Evolutionary conservation across 2,888 invertebrate species (phyloP), one percentile per base, ranked within the genome.

Genomic region (Athalia circularis): DNA sequence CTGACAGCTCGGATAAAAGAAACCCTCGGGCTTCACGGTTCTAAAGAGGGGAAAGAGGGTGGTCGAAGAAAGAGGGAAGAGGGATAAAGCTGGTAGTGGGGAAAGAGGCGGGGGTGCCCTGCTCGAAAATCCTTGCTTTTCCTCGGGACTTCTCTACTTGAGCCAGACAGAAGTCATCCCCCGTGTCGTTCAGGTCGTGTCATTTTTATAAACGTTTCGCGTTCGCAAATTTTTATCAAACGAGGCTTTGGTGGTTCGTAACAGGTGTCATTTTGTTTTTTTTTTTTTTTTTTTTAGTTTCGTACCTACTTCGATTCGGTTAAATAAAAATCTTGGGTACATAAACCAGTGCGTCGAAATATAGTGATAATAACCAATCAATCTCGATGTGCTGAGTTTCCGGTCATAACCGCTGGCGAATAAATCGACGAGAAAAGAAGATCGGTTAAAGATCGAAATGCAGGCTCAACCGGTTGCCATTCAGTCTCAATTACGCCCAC

Each of bases 391-490:
- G 65, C 65, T 48, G 65, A 65, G 47, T 29, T 29, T 29, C 29
- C n/a, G 5, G n/a, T 13, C 7, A 13, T 13, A 6, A n/a, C 48
- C 48, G 47, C 11, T 15, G 13, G 13, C 47, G 1, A 48, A 65
- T 7, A 8, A n/a, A 65, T 29, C 29, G 29, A 29, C 2, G 29
- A 29, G 29, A 29, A 29, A 29, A 29, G 29, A 29, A 29, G 29
- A 29, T 29, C 29, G 29, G 29, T 29, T 29, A 29, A 64, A 64
- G 8, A 15, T n/a, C 59, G 74, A 78, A 79, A 87, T 88, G 88
- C 88, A 88, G 75, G 80, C 83, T 8, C 87, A 86, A 59, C 80
- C 85, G 65, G 82, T 86, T 77, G 79, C 79, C 43, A 77, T 84
- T 0, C 85, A 85, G 75, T 61, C 80, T n/a, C 85, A 84, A 62